Evolutionary conservation across 2,113 vertebrate genomes (phyloP), one percentile per base, ranked within the genome.

Genomic region (Atherinomorus stipes): DNA sequence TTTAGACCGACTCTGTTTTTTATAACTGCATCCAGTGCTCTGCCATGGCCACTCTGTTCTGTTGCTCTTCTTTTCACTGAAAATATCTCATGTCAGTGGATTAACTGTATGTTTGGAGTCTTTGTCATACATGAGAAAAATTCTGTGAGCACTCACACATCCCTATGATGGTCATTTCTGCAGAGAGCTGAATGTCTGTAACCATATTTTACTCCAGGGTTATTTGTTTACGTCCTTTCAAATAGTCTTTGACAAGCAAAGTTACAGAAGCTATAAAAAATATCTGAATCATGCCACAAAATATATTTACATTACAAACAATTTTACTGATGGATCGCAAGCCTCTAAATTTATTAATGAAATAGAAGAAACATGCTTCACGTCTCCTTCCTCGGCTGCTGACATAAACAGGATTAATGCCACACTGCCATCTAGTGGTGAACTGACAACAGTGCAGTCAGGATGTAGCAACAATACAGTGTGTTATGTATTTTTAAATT

Each of bases 391-490:
- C 37, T 25, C 23, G 45, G 0, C 44, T 19, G 25, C 25, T 45
- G 25, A 40, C 2, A 49, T 12, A 1, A 45, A 19, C 11, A 73
- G 53, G 4, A 68, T 50, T 76, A 56, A 63, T 21, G 21, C 50
- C 47, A 75, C 69, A 76, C 56, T 40, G 85, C 85, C 91, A 89
- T 83, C 90, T 91, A 86, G 89, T 92, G 93, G 86, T 59, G 0
- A 1, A 64, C 21, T 13, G 18, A 11, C n/a, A 25, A 47, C 9
- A 65, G n/a, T 60, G 70, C 91, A 81, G 21, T 10, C 13, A 34
- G 28, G 37, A 13, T 1, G 34, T 10, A 21, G 15, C 23, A 56
- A 4, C 11, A 31, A 21, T 11, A 11, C 28, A 2, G 5, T 25
- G 11, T 4, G 7, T 2, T 45, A 11, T 28, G n/a, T 6, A 31